A percentile compares a stretch with the other conserved stretches of the same genome.
Conservation (phyloP, 2,113 vertebrate genomes). For the Proteles cristata region DNA sequence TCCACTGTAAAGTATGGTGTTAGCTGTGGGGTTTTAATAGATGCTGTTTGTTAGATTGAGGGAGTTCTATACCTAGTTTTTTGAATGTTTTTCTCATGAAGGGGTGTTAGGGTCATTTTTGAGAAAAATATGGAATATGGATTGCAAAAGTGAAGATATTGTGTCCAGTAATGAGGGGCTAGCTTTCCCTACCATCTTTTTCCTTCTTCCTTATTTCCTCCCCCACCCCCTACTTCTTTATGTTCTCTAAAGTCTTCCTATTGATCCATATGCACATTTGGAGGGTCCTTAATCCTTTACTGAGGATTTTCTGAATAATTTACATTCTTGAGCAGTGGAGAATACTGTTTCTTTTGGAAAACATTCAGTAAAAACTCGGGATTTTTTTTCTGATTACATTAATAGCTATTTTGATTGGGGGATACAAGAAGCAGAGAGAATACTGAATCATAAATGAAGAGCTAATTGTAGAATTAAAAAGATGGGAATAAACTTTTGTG, state of each 20-base stretch:
- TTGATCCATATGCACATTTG: neutral
- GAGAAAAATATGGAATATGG: neutral
- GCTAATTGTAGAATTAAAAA: conserved; percentile 5
- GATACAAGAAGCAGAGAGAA: neutral
- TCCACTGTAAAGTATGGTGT: neutral
- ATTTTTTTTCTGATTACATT: neutral
- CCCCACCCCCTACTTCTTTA: neutral
- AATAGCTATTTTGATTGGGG: neutral
- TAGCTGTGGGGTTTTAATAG: neutral
- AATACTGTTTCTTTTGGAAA: conserved; percentile 16
- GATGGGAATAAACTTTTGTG: neutral
- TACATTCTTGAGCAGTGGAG: neutral
- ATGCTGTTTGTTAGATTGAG: neutral
- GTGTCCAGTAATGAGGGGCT: neutral
- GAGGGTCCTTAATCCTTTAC: neutral
- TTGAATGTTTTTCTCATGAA: neutral
- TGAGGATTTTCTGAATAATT: conserved; percentile 12
- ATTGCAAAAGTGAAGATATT: neutral
- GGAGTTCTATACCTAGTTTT: neutral
- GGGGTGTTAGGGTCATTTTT: neutral
- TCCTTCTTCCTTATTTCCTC: neutral
- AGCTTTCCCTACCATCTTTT: neutral
- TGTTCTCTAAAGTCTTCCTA: neutral
- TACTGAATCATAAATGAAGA: conserved; percentile 5
- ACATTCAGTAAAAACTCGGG: neutral